These are phyloP conservation scores for Botrylloides violaceus DNA, from an alignment of 23 tunicate genomes.

Conservation along the genomic window DNA sequence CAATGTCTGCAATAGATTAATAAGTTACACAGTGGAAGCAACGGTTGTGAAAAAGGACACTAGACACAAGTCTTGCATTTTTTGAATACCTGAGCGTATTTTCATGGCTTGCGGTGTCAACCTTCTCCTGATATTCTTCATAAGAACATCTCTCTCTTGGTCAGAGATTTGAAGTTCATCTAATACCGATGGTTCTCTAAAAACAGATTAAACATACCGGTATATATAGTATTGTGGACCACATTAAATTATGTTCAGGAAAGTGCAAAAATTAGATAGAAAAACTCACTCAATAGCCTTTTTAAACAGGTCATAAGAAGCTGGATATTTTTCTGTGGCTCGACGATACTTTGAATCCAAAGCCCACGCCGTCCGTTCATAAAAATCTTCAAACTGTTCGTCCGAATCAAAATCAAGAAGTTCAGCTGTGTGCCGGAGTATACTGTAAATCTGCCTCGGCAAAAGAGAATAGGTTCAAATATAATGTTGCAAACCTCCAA, in stretches of 20 bases:
- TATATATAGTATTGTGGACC: too few relatives aligned
- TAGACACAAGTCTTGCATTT: not conserved
- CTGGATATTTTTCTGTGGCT: constrained; percentile 66
- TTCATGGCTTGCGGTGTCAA: constrained; percentile 97
- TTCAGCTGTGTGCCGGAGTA: constrained; percentile 90
- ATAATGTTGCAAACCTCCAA: too few relatives aligned
- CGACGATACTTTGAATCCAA: constrained; percentile 68
- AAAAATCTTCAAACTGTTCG: constrained; percentile 89
- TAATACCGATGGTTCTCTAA: constrained; percentile 50
- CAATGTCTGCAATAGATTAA: constrained; percentile 41
- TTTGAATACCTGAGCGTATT: constrained; percentile 43
- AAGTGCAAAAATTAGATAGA: not conserved
- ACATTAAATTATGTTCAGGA: too few relatives aligned
- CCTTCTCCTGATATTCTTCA: constrained; percentile 79
- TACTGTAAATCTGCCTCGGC: constrained; percentile 41
- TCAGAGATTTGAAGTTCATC: constrained; percentile 65
- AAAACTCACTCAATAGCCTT: constrained; percentile 50
- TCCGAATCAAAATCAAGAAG: constrained; percentile 42
- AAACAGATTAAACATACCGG: too few relatives aligned
- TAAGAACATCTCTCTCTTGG: constrained; percentile 38
- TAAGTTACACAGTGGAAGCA: not conserved
- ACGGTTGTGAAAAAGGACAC: too few relatives aligned
- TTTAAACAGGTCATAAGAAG: constrained; percentile 88
- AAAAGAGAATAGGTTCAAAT: too few relatives aligned
- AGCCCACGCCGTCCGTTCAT: constrained; percentile 82